phyloP scores from a whole-genome alignment of 2,113 vertebrate genomes.

The Ptyas mucosa region DNA sequence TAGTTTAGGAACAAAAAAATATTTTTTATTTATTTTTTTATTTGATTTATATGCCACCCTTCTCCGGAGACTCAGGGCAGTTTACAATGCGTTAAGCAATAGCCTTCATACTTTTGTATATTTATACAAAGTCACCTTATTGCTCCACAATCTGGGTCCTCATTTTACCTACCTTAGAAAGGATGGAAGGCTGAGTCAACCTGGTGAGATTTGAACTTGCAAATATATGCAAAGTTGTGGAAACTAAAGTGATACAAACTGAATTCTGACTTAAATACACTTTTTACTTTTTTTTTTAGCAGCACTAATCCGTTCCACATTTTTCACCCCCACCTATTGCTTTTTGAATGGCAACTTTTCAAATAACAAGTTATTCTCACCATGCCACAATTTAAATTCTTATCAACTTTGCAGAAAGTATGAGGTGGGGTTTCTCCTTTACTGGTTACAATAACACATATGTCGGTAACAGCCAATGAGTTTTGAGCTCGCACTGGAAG shows the following conservation, averaged over 20 bases:
- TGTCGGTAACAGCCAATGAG: conserved; percentile 92
- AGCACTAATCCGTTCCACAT: not conserved
- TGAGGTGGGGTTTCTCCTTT: conserved; percentile 96
- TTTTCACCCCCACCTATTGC: not conserved
- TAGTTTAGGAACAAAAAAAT: not conserved
- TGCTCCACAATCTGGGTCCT: too few relatives aligned
- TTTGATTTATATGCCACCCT: too few relatives aligned
- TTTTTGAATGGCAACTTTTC: not conserved
- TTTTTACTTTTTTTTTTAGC: not conserved
- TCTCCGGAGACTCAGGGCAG: too few relatives aligned
- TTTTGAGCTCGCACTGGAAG: conserved; percentile 83
- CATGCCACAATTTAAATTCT: conserved; percentile 97
- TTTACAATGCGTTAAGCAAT: too few relatives aligned
- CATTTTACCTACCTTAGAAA: too few relatives aligned
- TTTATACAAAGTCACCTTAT: too few relatives aligned
- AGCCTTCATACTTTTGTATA: too few relatives aligned
- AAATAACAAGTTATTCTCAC: conserved; percentile 67
- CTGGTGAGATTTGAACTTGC: too few relatives aligned
- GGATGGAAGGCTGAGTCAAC: too few relatives aligned
- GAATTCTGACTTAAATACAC: conserved; percentile 15
- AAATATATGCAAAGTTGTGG: not conserved
- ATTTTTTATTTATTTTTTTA: too few relatives aligned
- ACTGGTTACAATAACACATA: conserved; percentile 92
- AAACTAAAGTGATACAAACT: not conserved
- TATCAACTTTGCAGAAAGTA: conserved; percentile 96